These are phyloP conservation scores for Sinocyclocheilus rhinocerous DNA, from an alignment of 2,113 vertebrate species.

Conservation along the genomic window DNA sequence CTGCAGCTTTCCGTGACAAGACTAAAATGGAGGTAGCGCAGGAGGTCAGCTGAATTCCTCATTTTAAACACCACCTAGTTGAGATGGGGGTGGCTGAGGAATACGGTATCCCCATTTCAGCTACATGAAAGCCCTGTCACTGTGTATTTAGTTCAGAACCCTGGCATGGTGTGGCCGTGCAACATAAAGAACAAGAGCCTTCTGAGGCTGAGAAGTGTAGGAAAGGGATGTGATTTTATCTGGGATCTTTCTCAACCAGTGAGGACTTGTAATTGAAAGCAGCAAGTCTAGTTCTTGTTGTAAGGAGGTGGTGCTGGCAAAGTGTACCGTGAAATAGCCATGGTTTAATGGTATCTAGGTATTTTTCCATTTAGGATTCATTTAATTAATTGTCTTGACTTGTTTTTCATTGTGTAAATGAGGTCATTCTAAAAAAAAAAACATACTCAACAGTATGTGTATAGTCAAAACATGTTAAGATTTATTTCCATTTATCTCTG, in stretches of 20 bases:
- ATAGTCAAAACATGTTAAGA: too few relatives aligned
- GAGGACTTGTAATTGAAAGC: slow-evolving; percentile 69
- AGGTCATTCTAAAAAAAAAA: too few relatives aligned
- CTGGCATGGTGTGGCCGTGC: slow-evolving; percentile 6
- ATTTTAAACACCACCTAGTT: slow-evolving; percentile 62
- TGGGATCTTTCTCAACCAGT: slow-evolving; percentile 64
- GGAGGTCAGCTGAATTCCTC: slow-evolving; percentile 51
- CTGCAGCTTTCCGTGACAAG: slow-evolving; percentile 49
- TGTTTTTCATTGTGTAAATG: background rate
- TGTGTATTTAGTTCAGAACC: slow-evolving; percentile 65
- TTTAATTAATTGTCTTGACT: background rate
- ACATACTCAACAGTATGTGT: too few relatives aligned
- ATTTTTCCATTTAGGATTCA: background rate
- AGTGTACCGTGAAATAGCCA: slow-evolving; percentile 51
- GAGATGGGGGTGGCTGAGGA: slow-evolving; percentile 46
- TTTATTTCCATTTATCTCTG: background rate
- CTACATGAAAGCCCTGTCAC: slow-evolving; percentile 71
- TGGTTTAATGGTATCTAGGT: slow-evolving; percentile 33
- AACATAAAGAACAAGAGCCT: slow-evolving; percentile 62
- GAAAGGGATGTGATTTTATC: slow-evolving; percentile 68
- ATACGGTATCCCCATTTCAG: slow-evolving; percentile 63
- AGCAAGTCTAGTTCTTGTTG: slow-evolving; percentile 48
- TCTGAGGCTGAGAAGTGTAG: slow-evolving; percentile 29
- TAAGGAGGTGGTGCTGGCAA: slow-evolving; percentile 22
- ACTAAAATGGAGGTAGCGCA: slow-evolving; percentile 50